Evolutionary conservation across 2,113 vertebrate species (phyloP).

Genomic region (Campylorhamphus procurvoides): DNA sequence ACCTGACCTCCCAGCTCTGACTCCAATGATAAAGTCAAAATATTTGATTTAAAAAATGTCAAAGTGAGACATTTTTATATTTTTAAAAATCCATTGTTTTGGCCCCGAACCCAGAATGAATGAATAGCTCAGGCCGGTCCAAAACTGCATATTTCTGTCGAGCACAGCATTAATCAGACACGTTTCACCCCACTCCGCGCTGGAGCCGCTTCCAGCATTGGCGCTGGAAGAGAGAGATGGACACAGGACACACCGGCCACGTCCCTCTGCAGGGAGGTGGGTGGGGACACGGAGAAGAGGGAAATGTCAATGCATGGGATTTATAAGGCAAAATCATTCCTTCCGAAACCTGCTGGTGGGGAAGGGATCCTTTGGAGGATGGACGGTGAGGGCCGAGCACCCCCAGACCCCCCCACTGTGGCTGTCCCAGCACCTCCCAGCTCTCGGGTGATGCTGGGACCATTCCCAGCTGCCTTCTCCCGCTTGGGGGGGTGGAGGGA

Average conservation of each 20-base stretch:
- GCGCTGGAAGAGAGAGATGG: neutral
- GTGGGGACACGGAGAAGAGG: neutral
- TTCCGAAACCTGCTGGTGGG: neutral
- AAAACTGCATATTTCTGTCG: neutral
- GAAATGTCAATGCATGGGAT: neutral
- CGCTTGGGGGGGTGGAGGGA: fast-evolving
- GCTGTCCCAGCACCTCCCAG: no score
- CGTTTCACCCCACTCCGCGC: neutral
- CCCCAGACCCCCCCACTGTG: fast-evolving
- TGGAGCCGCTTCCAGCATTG: neutral
- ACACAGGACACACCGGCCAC: fast-evolving
- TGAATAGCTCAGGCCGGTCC: conserved; percentile 26
- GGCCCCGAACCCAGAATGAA: neutral
- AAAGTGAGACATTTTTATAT: conserved; percentile 11
- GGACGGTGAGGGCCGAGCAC: neutral
- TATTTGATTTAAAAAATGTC: neutral
- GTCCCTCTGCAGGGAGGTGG: neutral
- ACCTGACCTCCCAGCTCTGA: neutral
- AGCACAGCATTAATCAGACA: neutral
- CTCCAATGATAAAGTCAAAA: conserved; percentile 37
- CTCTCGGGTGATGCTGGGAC: neutral
- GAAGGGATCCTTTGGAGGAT: fast-evolving
- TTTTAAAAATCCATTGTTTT: conserved; percentile 13
- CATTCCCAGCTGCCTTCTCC: neutral
- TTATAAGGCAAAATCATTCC: neutral